phyloP scores from a whole-genome alignment of 2,797 vertebrate species.

The Sebastes paucispinis region DNA sequence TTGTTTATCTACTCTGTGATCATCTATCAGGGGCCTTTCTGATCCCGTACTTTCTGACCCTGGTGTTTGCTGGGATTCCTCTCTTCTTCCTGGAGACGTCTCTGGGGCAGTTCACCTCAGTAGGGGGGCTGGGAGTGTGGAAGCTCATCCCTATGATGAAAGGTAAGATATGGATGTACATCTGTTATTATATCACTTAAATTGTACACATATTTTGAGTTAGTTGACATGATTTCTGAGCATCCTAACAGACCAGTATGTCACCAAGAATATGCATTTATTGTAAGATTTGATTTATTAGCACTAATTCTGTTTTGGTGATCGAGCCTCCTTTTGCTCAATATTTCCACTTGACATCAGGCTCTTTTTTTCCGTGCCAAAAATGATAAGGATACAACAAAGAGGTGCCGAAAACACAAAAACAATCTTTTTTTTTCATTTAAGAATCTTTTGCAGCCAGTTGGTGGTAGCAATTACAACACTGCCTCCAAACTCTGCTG shows the following conservation, averaged over 20 bases:
- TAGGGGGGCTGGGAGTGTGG: conserved; percentile 92
- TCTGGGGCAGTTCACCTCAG: conserved; percentile 90
- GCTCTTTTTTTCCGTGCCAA: too few relatives aligned
- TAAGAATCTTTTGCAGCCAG: not conserved
- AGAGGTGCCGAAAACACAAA: not conserved
- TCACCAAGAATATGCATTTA: not conserved
- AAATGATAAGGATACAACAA: not conserved
- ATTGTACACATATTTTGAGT: not conserved
- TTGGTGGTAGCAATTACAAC: conserved; percentile 20
- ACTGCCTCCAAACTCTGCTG: conserved; percentile 13
- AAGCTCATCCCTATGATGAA: conserved; percentile 95
- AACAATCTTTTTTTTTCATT: not conserved
- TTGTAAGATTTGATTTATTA: too few relatives aligned
- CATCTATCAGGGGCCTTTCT: conserved; percentile 87
- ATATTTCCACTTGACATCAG: not conserved
- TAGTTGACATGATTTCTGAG: not conserved
- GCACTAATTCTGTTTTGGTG: too few relatives aligned
- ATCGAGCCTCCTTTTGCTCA: not conserved
- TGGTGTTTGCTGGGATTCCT: conserved; percentile 93
- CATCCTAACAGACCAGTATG: not conserved
- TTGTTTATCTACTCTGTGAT: not conserved
- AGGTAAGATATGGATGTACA: conserved; percentile 75
- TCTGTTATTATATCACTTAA: not conserved
- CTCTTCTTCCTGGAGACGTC: conserved; percentile 92
- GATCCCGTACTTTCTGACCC: conserved; percentile 91